Conservation (phyloP, 1,140 invertebrate genomes). For the Trichomalopsis sarcophagae region DNA sequence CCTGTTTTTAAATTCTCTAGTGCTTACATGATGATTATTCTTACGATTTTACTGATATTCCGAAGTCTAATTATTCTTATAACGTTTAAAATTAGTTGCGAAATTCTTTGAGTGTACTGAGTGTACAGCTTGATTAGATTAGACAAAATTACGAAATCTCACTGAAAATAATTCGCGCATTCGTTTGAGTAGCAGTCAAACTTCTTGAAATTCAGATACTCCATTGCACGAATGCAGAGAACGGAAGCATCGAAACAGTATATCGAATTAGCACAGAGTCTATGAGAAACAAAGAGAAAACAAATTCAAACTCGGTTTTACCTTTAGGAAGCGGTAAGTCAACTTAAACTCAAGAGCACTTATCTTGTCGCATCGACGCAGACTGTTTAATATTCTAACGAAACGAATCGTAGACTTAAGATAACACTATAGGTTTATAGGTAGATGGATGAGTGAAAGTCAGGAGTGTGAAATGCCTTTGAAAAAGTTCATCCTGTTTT, state of each 20-base stretch:
- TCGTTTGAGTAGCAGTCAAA: too few relatives aligned
- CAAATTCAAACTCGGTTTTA: conserved; percentile 36
- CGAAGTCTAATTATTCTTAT: not conserved
- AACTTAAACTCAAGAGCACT: conserved; percentile 46
- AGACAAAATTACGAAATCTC: too few relatives aligned
- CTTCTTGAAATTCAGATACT: too few relatives aligned
- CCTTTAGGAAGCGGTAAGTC: conserved; percentile 45
- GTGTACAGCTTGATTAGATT: not conserved
- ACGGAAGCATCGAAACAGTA: not conserved
- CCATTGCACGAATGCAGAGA: not conserved
- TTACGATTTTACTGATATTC: conserved; percentile 1
- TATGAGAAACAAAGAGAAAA: not conserved
- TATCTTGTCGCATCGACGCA: conserved; percentile 25
- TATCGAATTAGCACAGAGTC: not conserved
- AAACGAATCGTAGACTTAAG: conserved; percentile 41
- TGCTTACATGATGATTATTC: not conserved
- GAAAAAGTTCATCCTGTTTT: conserved; percentile 24
- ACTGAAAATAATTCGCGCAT: too few relatives aligned
- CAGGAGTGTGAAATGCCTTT: conserved; percentile 22
- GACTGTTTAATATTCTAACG: conserved; percentile 51
- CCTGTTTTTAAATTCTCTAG: not conserved
- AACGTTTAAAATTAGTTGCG: not conserved
- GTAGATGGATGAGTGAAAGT: conserved; percentile 11
- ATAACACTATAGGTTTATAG: conserved; percentile 14
- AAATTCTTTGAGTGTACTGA: too few relatives aligned